A percentile compares a stretch with the other conserved stretches of the same genome.
These are phyloP conservation scores for Plestiodon gilberti DNA, from an alignment of 2,113 vertebrate genomes.

Conservation along the genomic window DNA sequence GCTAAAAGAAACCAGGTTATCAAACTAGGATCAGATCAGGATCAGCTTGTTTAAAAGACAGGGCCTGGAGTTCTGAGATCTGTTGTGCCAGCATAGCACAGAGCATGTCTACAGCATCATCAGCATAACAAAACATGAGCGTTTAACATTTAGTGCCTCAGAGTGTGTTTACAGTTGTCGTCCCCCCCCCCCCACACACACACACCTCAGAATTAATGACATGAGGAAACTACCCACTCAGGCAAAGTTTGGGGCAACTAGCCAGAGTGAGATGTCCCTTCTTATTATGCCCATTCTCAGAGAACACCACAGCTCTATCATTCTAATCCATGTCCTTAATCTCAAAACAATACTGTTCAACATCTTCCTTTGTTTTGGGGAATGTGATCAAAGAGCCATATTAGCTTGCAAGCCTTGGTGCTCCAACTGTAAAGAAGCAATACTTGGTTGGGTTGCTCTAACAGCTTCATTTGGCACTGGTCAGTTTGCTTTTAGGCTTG, in stretches of 20 bases:
- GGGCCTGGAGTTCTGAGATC: too few relatives aligned
- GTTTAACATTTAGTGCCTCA: neutral
- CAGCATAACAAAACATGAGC: neutral
- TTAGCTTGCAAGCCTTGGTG: neutral
- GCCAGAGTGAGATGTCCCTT: neutral
- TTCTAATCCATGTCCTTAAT: neutral
- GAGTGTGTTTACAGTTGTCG: neutral
- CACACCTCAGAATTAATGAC: too few relatives aligned
- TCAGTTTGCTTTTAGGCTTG: slow-evolving; percentile 17
- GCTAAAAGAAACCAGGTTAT: too few relatives aligned
- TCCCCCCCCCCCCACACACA: too few relatives aligned
- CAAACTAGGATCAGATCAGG: too few relatives aligned
- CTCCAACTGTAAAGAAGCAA: neutral
- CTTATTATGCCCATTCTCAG: neutral
- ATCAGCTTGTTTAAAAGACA: too few relatives aligned
- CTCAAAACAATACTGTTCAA: neutral
- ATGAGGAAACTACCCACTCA: neutral
- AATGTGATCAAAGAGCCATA: neutral
- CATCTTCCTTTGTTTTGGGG: neutral
- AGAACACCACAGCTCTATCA: neutral
- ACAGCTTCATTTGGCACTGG: slow-evolving; percentile 18
- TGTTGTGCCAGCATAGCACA: neutral
- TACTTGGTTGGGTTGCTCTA: neutral
- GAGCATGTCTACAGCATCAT: neutral
- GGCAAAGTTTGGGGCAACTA: neutral